Evolutionary conservation across 1,140 invertebrate genomes (phyloP), one percentile per base, ranked within the genome.

Genomic region (Ylistrum balloti): DNA sequence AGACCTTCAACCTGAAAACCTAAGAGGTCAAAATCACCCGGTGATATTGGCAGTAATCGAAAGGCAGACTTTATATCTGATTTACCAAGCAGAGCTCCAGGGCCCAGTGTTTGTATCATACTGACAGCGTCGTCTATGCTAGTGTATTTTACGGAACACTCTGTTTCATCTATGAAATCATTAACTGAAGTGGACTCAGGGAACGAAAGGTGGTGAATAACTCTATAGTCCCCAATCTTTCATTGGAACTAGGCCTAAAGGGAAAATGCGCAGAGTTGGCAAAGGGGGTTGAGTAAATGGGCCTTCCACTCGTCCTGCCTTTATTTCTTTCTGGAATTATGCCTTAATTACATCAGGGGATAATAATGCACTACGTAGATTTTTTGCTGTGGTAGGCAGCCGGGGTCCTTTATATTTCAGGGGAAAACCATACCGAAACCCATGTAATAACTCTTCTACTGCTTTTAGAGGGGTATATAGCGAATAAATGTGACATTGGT

Each of bases 11-110:
- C 85, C n/a, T 88, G n/a, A 32, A 89, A 48, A 17, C 91, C 91
- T 88, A 92, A n/a, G 7, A 90, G 35, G 33, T 90, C 41, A 92
- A 89, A 92, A 88, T 92, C 88, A 20, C 34, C 88, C 13, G 88
- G 89, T 33, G 88, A 85, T 32, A 92, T 33, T 33, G 88, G 88
- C 32, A 92, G 34, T 3, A 89, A 33, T 33, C 91, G 33, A 33
- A 90, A 89, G 20, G 88, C 89, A 13, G 88, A 90, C 85, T 90
- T 90, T 38, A 91, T 91, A 41, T 91, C 91, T 2, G 33, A 85
- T 88, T 90, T 91, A 17, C 35, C 89, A 7, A 91, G 34, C 17
- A 89, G 28, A 15, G 88, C 86, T 41, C 86, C 88, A 17, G 88
- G 35, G 20, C 91, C 89, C 20, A 91, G 5, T 38, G 15, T 38